A percentile compares a stretch with the other conserved stretches of the same genome.
phyloP scores from a whole-genome alignment of 2,113 vertebrate species.

The Oreochromis niloticus region DNA sequence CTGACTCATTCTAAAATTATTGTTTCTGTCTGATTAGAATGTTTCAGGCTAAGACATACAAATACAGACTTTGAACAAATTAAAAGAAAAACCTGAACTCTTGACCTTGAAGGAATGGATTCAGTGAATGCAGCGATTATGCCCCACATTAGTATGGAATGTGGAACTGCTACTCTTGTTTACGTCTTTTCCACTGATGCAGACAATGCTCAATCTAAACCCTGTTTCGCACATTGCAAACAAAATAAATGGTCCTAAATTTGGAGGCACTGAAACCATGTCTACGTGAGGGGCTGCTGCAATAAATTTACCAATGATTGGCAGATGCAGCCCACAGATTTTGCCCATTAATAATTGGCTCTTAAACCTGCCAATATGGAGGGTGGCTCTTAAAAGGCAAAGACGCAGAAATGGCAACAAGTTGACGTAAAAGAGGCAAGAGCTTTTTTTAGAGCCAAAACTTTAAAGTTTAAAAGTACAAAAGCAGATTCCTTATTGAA shows the following conservation, averaged over 20 bases:
- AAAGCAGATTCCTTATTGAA: background rate
- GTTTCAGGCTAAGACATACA: background rate
- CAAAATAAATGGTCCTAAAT: background rate
- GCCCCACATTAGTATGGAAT: background rate
- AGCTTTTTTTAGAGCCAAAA: background rate
- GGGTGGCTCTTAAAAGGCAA: background rate
- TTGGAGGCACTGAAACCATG: fast-evolving
- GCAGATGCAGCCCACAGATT: background rate
- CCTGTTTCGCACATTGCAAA: background rate
- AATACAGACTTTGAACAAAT: background rate
- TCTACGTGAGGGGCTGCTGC: background rate
- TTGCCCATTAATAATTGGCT: fast-evolving
- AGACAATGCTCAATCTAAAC: background rate
- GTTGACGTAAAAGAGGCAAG: background rate
- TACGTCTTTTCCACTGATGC: background rate
- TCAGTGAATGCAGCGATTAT: background rate
- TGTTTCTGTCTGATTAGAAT: background rate
- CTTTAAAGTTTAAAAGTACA: background rate
- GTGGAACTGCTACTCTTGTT: background rate
- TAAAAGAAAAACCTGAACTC: background rate
- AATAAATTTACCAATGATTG: background rate
- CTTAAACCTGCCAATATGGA: background rate
- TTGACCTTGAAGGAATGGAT: background rate
- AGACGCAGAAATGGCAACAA: background rate
- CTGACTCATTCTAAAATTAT: background rate